A percentile compares a stretch with the other conserved stretches of the same genome.
These are phyloP conservation scores for Pseudocheirus occidentalis DNA, from an alignment of 2,797 vertebrate genomes.

Conservation along the genomic window DNA sequence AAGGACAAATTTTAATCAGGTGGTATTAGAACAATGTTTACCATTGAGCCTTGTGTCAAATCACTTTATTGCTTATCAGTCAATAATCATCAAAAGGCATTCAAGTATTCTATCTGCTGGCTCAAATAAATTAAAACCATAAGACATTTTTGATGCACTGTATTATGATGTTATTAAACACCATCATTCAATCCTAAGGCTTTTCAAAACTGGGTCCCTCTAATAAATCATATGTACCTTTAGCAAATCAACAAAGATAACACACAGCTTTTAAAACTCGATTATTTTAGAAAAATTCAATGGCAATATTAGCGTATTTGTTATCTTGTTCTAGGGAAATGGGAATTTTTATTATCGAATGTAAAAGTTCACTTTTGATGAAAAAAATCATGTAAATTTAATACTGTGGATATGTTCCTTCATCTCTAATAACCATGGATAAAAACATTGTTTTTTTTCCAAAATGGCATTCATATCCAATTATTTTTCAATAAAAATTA, in stretches of 20 bases:
- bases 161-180: slow-evolving; percentile 56
- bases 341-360: slow-evolving; percentile 14
- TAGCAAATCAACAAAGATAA: slow-evolving; percentile 49
- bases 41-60: slow-evolving; percentile 43
- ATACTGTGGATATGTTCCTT: not conserved
- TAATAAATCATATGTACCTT: slow-evolving; percentile 53
- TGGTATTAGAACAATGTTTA: slow-evolving; percentile 47
- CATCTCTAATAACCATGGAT: not conserved
- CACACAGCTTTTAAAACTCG: slow-evolving; percentile 32
- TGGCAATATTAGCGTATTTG: not conserved
- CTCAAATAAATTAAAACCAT: slow-evolving; percentile 67
- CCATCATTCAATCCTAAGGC: slow-evolving; percentile 51
- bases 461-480: not conserved
- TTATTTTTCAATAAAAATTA: slow-evolving; percentile 18
- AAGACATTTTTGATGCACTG: slow-evolving; percentile 55
- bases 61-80: slow-evolving; percentile 64
- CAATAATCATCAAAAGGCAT: slow-evolving; percentile 66
- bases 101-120: slow-evolving; percentile 54
- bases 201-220: slow-evolving; percentile 36
- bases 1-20: slow-evolving; percentile 65
- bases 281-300: not conserved
- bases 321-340: not conserved
- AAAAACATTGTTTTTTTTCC: slow-evolving; percentile 18
- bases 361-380: slow-evolving; percentile 35
- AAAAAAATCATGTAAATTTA: not conserved